Conservation (phyloP, 2,797 vertebrate species). For the Megalops cyprinoides region DNA sequence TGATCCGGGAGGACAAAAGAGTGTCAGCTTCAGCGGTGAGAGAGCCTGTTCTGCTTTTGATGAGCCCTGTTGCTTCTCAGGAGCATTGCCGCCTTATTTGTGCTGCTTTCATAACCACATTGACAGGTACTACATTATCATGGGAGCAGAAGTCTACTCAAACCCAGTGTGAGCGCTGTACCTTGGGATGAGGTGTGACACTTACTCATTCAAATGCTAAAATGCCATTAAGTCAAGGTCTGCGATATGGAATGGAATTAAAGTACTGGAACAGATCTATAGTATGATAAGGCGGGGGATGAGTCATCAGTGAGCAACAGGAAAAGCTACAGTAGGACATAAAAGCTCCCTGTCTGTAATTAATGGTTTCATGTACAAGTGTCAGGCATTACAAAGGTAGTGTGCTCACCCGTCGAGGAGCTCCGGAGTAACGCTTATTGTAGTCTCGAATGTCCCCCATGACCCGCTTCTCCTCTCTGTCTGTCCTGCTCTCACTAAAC, state of each 20-base stretch:
- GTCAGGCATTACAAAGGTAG: not conserved
- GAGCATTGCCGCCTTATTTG: constrained; percentile 17
- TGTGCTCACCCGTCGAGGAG: constrained; percentile 71
- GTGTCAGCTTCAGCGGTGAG: not conserved
- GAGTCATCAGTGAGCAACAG: not conserved
- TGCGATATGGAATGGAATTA: not conserved
- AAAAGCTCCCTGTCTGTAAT: not conserved
- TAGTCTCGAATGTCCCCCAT: constrained; percentile 77
- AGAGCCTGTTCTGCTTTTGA: constrained; percentile 32
- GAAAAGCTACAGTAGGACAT: not conserved
- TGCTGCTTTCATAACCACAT: constrained; percentile 36
- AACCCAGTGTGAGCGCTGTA: not conserved
- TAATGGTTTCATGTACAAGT: not conserved
- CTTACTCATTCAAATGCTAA: not conserved
- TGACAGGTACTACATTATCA: constrained; percentile 30
- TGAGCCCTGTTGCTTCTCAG: not conserved
- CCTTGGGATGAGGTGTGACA: not conserved
- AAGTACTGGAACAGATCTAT: not conserved
- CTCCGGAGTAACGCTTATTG: constrained; percentile 84
- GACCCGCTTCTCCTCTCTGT: constrained; percentile 66
- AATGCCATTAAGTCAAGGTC: not conserved
- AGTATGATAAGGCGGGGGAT: not conserved
- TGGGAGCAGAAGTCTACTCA: not conserved
- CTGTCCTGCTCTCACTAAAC: constrained; percentile 72
- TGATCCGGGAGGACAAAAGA: constrained; percentile 43